These are phyloP conservation scores for Lerema accius DNA, from an alignment of 1,140 invertebrate genomes.

Conservation along the genomic window DNA sequence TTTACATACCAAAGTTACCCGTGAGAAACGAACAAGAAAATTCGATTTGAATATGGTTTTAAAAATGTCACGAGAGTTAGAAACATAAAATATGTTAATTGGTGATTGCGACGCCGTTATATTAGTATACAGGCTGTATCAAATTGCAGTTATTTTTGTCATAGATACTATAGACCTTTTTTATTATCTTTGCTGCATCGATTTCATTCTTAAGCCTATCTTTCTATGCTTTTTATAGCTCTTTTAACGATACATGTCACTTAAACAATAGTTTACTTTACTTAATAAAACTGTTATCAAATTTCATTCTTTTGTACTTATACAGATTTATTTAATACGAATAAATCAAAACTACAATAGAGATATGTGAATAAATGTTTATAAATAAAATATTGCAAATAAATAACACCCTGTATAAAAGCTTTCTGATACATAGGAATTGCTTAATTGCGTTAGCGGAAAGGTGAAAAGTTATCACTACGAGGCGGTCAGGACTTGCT, in stretches of 20 bases:
- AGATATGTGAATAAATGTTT: no score
- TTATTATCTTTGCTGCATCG: no score
- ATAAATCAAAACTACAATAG: no score
- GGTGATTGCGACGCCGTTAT: background rate
- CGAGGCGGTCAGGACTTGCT: background rate
- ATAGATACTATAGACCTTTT: background rate
- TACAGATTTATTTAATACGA: no score
- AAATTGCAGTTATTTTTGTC: background rate
- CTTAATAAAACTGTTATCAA: no score
- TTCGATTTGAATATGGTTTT: constrained; percentile 5
- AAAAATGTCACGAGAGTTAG: background rate
- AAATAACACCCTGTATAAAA: background rate
- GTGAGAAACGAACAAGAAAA: constrained; percentile 15
- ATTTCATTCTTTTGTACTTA: no score
- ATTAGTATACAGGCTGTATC: background rate
- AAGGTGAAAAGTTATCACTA: constrained; percentile 22
- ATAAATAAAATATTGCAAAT: background rate
- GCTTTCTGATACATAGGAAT: constrained; percentile 5
- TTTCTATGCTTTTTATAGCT: no score
- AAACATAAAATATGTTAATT: background rate
- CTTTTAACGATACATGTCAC: no score
- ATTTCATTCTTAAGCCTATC: no score
- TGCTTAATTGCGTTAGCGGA: constrained; percentile 9
- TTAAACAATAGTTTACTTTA: no score
- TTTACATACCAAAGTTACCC: constrained; percentile 3